Base-by-base conservation (phyloP, 2,113 vertebrate genomes). In the Empidonax traillii region DNA sequence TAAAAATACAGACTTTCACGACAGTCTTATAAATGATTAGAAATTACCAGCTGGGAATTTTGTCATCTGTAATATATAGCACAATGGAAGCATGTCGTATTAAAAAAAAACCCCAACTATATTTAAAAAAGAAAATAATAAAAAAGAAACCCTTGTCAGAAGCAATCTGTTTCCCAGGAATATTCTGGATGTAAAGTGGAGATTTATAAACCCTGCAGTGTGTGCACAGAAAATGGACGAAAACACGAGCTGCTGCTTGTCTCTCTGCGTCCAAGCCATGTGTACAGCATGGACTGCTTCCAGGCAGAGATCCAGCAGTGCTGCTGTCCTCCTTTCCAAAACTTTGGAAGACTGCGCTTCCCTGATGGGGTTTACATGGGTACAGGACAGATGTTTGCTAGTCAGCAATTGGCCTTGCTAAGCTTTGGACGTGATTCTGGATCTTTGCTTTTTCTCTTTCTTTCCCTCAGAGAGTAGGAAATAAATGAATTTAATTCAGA, bases 11-110 rank as follows among this genome's bases (percentile, higher is more conserved):
- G 69, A 94, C 62, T 87, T 74, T 94, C 44, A 23, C 2, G 0
- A 69, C 53, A 90, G 61, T 58, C 62, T 79, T 95, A 89, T 90
- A 95, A 95, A 93, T 96, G 86, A 91, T 85, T 92, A 62, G 80
- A 95, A 94, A 96, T 96, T 91, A 94, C 94, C 86, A 85, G n/a
- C 90, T 95, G 88, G 85, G 86, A 95, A 85, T 39, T 94, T 92
- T 90, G 83, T 93, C 76, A 82, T 85, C 69, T 96, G 88, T 69
- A 87, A 65, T 96, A 95, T 85, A 90, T 93, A 96, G 87, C 76
- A 96, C 93, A 96, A 96, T 89, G 56, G 88, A 82, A 93, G n/a
- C 8, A 33, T 7, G 22, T 78, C 67, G 73, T n/a, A 76, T 93
- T 94, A 93, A 93, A 97, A 91, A 49, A 44, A 52, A 55, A 46